Base-by-base conservation (phyloP, 2,797 vertebrate species). In the Sciurus vulgaris region DNA sequence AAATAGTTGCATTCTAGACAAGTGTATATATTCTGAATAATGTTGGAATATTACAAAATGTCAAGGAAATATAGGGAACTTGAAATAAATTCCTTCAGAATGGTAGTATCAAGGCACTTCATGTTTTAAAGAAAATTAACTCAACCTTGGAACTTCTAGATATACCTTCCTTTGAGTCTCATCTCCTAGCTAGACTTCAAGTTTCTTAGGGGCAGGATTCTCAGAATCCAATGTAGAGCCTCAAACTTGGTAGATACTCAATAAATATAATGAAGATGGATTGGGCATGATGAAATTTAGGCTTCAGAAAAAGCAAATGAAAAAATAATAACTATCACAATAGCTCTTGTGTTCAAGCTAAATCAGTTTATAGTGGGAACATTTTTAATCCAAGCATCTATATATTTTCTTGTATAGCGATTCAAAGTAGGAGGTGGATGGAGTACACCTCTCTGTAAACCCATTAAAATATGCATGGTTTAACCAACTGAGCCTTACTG, bases 41-140 rank as follows among this genome's bases (percentile, higher is more conserved):
- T 30, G 5, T 26, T 73, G n/a, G 86, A 86, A 28, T 90, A 13
- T 11, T 47, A 47, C 30, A 83, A 94, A 87, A 86, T 69, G 12
- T 92, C 41, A 95, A 15, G 11, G 44, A 94, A 91, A 82, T 82
- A 10, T 38, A 63, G 63, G 77, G 49, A 72, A 89, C 30, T 51
- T 86, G 51, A 94, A 88, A 79, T 85, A 38, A 86, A 65, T 41
- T 12, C 33, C 22, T 74, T 94, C 79, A 77, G 24, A 91, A 86
- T 61, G 22, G 13, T 8, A 33, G 22, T 79, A 15, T 79, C 79
- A 78, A 78, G 30, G n/a, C 13, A 69, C 78, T 89, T 14, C 14
- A 51, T 51, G 14, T 51, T n/a, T 59, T 24, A 51, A 69, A 74
- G 51, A 92, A 90, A 65, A 20, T 89, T n/a, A 76, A 47, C 15